Evolutionary conservation across 2,797 vertebrate genomes (phyloP).

Genomic region (Lepus townsendii): DNA sequence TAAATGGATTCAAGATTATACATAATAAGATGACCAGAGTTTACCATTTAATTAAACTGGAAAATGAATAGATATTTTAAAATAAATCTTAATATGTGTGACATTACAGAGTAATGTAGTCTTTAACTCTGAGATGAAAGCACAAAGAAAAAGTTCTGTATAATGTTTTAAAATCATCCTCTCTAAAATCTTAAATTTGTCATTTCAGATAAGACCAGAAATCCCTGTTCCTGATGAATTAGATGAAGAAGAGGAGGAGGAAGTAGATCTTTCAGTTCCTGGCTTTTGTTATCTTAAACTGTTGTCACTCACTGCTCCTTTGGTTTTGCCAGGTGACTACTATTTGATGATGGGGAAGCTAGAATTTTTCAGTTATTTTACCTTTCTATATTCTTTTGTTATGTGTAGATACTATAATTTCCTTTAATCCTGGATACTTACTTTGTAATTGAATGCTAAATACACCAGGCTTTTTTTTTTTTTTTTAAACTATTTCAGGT

Average conservation of each 20-base stretch:
- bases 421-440: background rate
- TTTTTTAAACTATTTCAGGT: background rate
- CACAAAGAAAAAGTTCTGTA: background rate
- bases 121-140: slow-evolving; percentile 11
- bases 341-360: background rate
- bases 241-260: slow-evolving; percentile 88
- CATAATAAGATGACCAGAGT: slow-evolving; percentile 34
- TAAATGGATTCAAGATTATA: background rate
- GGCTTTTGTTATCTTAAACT: slow-evolving; percentile 95
- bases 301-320: slow-evolving; percentile 88
- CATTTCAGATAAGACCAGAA: slow-evolving; percentile 91
- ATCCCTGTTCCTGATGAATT: slow-evolving; percentile 78
- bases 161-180: background rate
- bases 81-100: slow-evolving; percentile 48
- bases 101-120: background rate
- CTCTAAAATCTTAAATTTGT: background rate
- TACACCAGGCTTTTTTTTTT: background rate
- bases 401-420: background rate
- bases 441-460: slow-evolving; percentile 18
- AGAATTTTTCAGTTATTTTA: background rate
- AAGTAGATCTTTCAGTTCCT: slow-evolving; percentile 91
- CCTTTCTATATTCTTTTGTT: background rate
- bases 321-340: slow-evolving; percentile 92
- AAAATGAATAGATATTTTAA: slow-evolving; percentile 1
- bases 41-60: slow-evolving; percentile 39